A percentile compares a stretch with the other conserved stretches of the same genome.
These are phyloP conservation scores for Littorina saxatilis DNA, from an alignment of 1,140 invertebrate genomes.

Conservation along the genomic window DNA sequence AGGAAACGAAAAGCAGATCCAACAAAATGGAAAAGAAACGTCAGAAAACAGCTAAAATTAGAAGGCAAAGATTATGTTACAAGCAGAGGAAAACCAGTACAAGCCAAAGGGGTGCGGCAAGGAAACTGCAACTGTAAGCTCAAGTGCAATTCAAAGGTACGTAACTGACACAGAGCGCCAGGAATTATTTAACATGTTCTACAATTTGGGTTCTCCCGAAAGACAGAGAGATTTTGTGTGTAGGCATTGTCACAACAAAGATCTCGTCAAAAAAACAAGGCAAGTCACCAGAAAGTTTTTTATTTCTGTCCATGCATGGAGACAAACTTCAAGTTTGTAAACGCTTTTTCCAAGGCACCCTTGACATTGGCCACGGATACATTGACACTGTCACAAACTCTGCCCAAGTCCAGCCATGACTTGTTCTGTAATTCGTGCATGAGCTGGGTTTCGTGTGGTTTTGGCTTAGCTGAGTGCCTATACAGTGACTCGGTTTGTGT, in stretches of 20 bases:
- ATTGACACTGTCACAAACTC: no score
- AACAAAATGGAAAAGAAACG: constrained; percentile 37
- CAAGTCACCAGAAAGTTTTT: constrained; percentile 24
- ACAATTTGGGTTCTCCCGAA: constrained; percentile 11
- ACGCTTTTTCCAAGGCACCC: constrained; percentile 44
- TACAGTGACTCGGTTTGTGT: no score
- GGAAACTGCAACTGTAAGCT: constrained; percentile 41
- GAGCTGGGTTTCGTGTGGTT: no score
- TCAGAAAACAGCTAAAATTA: constrained; percentile 21
- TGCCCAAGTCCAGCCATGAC: no score
- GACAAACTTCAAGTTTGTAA: constrained; percentile 39
- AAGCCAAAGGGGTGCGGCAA: constrained; percentile 1
- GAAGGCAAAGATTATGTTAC: constrained; percentile 22
- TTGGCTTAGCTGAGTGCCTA: no score
- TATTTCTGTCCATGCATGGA: background rate
- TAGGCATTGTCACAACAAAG: constrained; percentile 10
- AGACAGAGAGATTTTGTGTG: constrained; percentile 37
- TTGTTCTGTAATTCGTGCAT: no score
- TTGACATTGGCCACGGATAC: constrained; percentile 42
- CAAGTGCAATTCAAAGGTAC: constrained; percentile 38
- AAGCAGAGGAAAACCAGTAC: constrained; percentile 21
- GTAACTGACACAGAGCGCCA: constrained; percentile 41
- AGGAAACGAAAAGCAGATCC: constrained; percentile 16
- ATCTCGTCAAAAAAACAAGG: constrained; percentile 4
- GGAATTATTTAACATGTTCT: constrained; percentile 25